These are phyloP conservation scores for Drosophila jambulina DNA, from an alignment of 1,140 invertebrate genomes.

Conservation along the genomic window DNA sequence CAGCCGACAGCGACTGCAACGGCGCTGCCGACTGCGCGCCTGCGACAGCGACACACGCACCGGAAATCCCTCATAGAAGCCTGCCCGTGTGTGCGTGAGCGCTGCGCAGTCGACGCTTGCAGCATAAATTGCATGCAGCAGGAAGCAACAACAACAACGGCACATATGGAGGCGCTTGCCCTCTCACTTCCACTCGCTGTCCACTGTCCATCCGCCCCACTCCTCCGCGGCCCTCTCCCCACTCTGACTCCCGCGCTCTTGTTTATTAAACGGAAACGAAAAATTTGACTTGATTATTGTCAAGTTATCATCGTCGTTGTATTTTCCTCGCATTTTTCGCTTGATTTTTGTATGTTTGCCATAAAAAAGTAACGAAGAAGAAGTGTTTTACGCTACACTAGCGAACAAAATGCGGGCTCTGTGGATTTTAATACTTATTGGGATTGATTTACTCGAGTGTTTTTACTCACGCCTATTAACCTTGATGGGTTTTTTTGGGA, in stretches of 20 bases:
- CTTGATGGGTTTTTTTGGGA: slow-evolving; percentile 42
- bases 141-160: slow-evolving; percentile 45
- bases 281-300: slow-evolving; percentile 83
- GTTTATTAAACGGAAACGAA: slow-evolving; percentile 82
- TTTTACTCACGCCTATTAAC: slow-evolving; percentile 75
- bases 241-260: slow-evolving; percentile 25
- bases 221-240: neutral
- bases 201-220: slow-evolving; percentile 4
- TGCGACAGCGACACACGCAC: slow-evolving; percentile 60
- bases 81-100: slow-evolving; percentile 22
- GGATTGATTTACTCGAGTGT: slow-evolving; percentile 10
- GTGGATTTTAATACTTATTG: slow-evolving; percentile 22
- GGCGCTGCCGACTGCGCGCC: slow-evolving; percentile 16
- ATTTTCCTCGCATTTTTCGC: slow-evolving; percentile 27
- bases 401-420: slow-evolving; percentile 56
- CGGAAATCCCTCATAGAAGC: slow-evolving; percentile 81
- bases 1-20: neutral
- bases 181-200: slow-evolving; percentile 15
- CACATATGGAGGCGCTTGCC: slow-evolving; percentile 35
- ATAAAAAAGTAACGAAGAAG: slow-evolving; percentile 16
- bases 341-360: slow-evolving; percentile 52
- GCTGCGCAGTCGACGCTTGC: slow-evolving; percentile 50
- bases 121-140: slow-evolving; percentile 78
- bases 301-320: slow-evolving; percentile 63
- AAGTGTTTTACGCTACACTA: slow-evolving; percentile 27